Base-by-base conservation (phyloP, 2,113 vertebrate genomes). In the Turnix velox region DNA sequence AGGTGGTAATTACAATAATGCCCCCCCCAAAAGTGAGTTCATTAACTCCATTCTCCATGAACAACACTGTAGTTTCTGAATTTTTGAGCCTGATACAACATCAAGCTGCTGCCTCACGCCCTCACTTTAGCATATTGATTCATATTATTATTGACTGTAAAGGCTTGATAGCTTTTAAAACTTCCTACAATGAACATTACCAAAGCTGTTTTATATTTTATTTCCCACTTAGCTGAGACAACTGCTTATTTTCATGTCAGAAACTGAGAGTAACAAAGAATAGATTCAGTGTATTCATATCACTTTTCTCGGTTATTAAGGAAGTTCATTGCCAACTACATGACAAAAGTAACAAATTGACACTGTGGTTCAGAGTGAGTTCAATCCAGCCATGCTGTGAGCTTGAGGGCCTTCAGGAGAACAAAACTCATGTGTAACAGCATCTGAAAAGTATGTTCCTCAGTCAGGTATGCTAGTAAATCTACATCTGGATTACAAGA, bases 141-240 rank as follows among this genome's bases (percentile, higher is more conserved):
- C 2, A 0, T 80, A 80, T 51, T 80, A 51, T 79, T 90, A 66
- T 33, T 86, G 79, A 39, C 55, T 59, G 6, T 43, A 66, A 86
- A 40, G 17, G 22, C n/a, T 54, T 84, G 65, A 55, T 40, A 49
- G 24, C 8, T 77, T 94, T 94, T 86, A 94, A 92, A 81, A 5
- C 23, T 88, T 87, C 35, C 2, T 18, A 42, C 33, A 67, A 33
- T 37, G 16, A 91, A 62, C 27, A 52, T 73, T 76, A 35, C 24
- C 10, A 66, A 28, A 51, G 18, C 14, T 66, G 14, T 4, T 87
- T 73, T 46, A 45, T 58, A 15, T 90, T 88, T 94, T 83, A 46
- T 80, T 88, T 80, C 22, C 51, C 43, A 39, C 30, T 87, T 73
- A 79, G 16, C n/a, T 66, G n/a, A 66, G 33, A 42, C 4, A 80